A percentile compares a stretch with the other conserved stretches of the same genome.
Conservation (phyloP, 2,113 vertebrate species). For the Edolisoma coerulescens region DNA sequence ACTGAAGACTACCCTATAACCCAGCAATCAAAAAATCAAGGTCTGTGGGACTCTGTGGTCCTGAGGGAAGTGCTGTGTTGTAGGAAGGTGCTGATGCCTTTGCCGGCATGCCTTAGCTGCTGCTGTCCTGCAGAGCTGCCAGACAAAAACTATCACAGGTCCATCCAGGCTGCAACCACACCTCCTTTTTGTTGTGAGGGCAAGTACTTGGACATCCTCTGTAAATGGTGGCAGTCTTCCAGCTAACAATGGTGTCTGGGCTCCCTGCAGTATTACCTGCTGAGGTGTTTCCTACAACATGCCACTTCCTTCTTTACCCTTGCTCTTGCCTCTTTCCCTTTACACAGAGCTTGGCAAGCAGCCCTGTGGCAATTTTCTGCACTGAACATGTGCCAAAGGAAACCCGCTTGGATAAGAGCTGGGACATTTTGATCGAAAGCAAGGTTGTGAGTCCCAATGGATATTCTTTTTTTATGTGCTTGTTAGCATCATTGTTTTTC, state of each 20-base stretch:
- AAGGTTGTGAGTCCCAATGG: neutral
- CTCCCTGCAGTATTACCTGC: constrained; percentile 1
- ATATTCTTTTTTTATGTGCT: neutral
- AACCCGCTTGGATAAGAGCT: neutral
- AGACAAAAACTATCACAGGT: neutral
- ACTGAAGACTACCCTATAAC: neutral
- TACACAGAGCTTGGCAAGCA: constrained; percentile 8
- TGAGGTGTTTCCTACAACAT: neutral
- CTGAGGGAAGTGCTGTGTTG: neutral
- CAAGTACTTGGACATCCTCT: neutral
- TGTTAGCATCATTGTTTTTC: neutral
- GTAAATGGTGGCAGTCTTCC: neutral
- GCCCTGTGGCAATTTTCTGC: neutral
- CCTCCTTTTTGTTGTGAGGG: neutral
- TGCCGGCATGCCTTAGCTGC: neutral
- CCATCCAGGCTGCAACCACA: neutral
- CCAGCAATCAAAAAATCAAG: neutral
- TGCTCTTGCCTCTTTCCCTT: neutral
- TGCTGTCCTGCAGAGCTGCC: neutral
- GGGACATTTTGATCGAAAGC: neutral
- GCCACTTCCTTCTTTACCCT: neutral
- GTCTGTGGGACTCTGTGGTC: neutral
- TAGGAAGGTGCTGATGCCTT: neutral
- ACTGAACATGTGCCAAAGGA: neutral
- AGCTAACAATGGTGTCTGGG: neutral